Base-by-base conservation (phyloP, 2,888 invertebrate species). In the Dryobotodes eremita region DNA sequence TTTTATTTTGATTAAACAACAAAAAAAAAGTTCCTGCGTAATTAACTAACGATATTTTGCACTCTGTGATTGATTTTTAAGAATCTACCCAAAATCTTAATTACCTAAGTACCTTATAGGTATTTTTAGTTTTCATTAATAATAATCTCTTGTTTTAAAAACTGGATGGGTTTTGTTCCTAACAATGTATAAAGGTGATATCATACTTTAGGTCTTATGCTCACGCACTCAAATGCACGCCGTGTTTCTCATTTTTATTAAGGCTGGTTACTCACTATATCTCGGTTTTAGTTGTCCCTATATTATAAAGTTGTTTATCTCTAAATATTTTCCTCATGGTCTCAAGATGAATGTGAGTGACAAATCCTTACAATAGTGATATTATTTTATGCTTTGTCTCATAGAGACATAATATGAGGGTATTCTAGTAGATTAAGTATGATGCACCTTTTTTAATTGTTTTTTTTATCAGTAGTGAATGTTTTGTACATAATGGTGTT, bases 401-500 rank as follows among this genome's bases (percentile, higher is more conserved):
- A 23, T 57, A 69, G n/a, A 36, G 2, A n/a, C 42, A 23, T 26
- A 55, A 36, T 64, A 17, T 48, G n/a, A 17, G 20, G 48, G 48
- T 42, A 66, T 66, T 59, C 0, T 66, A 26, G 20, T 65, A 74
- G 57, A 68, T 66, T 86, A 73, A 77, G 82, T 82, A 61, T 42
- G 55, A 61, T 50, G 70, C 83, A 83, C 36, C n/a, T 61, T 36
- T 61, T 78, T 65, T 57, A 26, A 31, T 6, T 42, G 7, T 61
- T 81, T 64, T 26, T 68, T 75, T 69, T 11, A 36, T 75, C 10
- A 50, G n/a, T 71, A 86, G 71, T 68, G 17, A 62, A 36, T 10
- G 13, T 80, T 86, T 83, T 72, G 57, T 70, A 86, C 8, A 69
- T 68, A 75, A 75, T 62, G 83, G 70, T 83, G 83, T 86, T 75